These are phyloP conservation scores for Danio choprae DNA, from an alignment of 2,797 vertebrate species.

Conservation along the genomic window DNA sequence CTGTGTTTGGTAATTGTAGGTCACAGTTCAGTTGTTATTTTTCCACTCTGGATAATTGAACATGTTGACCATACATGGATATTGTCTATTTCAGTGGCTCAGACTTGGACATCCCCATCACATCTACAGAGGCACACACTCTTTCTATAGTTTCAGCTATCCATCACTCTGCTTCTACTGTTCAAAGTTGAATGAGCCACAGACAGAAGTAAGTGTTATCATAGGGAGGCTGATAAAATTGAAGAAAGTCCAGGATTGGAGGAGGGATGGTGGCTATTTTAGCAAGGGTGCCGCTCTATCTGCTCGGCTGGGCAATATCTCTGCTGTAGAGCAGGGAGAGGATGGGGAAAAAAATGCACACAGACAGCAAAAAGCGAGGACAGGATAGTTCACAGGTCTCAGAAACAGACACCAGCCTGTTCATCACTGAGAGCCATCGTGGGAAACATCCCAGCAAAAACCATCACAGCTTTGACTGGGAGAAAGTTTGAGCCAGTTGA, in stretches of 20 bases:
- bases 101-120: conserved; percentile 51
- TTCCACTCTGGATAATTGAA: conserved; percentile 13
- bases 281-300: conserved; percentile 52
- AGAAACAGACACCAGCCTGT: conserved; percentile 36
- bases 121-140: conserved; percentile 28
- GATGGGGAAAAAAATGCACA: conserved; percentile 52
- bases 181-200: conserved; percentile 36
- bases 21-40: neutral
- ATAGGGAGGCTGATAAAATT: conserved; percentile 51
- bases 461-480: conserved; percentile 15
- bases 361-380: conserved; percentile 31
- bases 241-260: conserved; percentile 35
- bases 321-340: conserved; percentile 50
- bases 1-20: neutral
- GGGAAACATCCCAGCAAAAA: neutral
- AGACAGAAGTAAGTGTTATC: conserved; percentile 48
- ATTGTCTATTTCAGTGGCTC: conserved; percentile 41
- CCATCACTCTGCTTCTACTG: conserved; percentile 19
- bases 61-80: conserved; percentile 61
- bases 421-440: conserved; percentile 15
- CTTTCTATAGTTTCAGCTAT: conserved; percentile 37
- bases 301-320: conserved; percentile 50
- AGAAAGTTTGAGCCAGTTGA: neutral
- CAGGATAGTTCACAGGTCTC: conserved; percentile 25
- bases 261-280: conserved; percentile 48